phyloP scores from a whole-genome alignment of 2,888 invertebrate genomes.

The Hirtodrosophila alboralis region DNA sequence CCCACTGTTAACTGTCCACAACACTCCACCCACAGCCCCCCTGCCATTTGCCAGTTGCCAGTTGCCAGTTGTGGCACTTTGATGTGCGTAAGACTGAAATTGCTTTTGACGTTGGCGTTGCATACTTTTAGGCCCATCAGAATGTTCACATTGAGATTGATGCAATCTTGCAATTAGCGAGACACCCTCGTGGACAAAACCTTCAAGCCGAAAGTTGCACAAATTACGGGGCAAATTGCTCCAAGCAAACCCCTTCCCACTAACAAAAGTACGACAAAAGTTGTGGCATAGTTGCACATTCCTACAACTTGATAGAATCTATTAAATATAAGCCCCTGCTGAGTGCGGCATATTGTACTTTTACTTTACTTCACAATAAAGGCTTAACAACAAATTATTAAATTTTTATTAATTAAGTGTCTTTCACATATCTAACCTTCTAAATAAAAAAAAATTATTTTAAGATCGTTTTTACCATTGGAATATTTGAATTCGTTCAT shows the following conservation, averaged over 20 bases:
- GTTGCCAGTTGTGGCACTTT: constrained; percentile 31
- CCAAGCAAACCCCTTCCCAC: too few relatives aligned
- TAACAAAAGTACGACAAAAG: constrained; percentile 40
- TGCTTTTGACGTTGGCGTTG: constrained; percentile 43
- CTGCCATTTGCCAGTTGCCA: constrained; percentile 1
- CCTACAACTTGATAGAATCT: too few relatives aligned
- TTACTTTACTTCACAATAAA: too few relatives aligned
- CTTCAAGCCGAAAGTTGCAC: constrained; percentile 66
- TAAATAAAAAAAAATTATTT: too few relatives aligned
- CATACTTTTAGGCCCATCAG: constrained; percentile 57
- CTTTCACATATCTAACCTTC: too few relatives aligned
- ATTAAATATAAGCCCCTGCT: too few relatives aligned
- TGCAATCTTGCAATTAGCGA: constrained; percentile 44
- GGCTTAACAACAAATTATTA: too few relatives aligned
- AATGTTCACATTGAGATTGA: constrained; percentile 49
- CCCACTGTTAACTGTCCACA: background rate
- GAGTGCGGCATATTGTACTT: too few relatives aligned
- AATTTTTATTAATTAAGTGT: too few relatives aligned
- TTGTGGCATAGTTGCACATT: constrained; percentile 24
- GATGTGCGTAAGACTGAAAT: constrained; percentile 37
- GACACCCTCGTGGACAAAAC: constrained; percentile 21
- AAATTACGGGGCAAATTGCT: constrained; percentile 65
- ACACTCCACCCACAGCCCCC: background rate
- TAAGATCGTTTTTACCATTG: too few relatives aligned
- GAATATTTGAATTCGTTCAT: too few relatives aligned